A percentile compares a stretch with the other conserved stretches of the same genome.
Conservation (phyloP, 2,113 vertebrate species). For the Prionailurus viverrinus region DNA sequence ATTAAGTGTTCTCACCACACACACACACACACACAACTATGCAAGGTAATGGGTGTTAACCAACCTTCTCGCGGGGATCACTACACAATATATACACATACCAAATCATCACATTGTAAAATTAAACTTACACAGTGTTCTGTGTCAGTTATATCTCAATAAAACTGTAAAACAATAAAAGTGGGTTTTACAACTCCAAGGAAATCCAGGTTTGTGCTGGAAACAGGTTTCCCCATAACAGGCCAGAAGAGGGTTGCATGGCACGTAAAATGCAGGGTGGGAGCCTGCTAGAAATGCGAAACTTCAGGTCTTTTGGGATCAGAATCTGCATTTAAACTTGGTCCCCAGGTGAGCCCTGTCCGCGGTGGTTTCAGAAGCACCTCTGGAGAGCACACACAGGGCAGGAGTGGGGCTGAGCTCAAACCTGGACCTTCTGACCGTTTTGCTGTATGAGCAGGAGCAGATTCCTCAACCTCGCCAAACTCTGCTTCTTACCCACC, state of each 20-base stretch:
- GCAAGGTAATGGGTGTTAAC: not conserved
- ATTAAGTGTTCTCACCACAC: not conserved
- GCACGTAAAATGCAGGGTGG: not conserved
- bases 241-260: not conserved
- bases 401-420: accelerated
- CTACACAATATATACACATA: not conserved
- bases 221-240: not conserved
- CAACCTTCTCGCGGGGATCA: not conserved
- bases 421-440: accelerated
- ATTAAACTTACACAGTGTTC: not conserved
- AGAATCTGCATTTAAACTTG: not conserved
- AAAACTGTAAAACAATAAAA: not conserved
- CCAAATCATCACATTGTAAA: not conserved
- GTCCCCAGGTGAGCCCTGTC: not conserved
- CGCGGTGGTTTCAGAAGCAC: not conserved
- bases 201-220: constrained; percentile 8
- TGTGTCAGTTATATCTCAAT: not conserved
- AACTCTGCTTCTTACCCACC: no score
- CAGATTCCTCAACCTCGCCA: not conserved
- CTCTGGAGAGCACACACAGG: not conserved
- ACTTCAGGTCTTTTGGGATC: not conserved
- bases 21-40: not conserved
- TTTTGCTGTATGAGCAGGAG: not conserved
- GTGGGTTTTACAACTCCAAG: constrained; percentile 12
- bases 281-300: not conserved